Evolutionary conservation across 2,113 vertebrate species (phyloP).

Genomic region (Candoia aspera): DNA sequence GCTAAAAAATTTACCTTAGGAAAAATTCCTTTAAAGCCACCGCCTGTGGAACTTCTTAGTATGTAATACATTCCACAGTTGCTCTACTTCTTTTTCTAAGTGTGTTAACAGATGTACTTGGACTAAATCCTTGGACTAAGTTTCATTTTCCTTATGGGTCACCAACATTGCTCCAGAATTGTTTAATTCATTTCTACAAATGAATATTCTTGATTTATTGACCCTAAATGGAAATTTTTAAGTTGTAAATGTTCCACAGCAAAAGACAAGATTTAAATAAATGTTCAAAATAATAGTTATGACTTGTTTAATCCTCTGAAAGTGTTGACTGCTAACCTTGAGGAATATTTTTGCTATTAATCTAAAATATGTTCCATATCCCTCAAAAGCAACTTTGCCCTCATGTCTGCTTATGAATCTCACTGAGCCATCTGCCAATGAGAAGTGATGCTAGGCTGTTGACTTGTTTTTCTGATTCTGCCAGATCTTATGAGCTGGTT

Average conservation of each 20-base stretch:
- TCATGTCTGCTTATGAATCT: background rate
- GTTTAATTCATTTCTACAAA: background rate
- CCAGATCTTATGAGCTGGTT: background rate
- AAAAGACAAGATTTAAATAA: conserved; percentile 5
- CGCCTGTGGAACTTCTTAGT: conserved; percentile 79
- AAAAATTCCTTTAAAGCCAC: conserved; percentile 83
- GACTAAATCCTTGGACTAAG: background rate
- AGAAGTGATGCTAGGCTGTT: too few species aligned
- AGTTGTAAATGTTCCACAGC: background rate
- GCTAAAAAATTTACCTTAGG: conserved; percentile 81
- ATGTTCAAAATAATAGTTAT: background rate
- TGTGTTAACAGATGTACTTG: background rate
- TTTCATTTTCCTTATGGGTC: background rate
- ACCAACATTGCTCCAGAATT: background rate
- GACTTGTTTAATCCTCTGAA: background rate
- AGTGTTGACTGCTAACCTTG: too few species aligned
- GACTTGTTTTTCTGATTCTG: background rate
- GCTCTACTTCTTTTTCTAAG: background rate
- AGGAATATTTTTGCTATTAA: background rate
- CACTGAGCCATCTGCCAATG: too few species aligned
- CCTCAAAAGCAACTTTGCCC: too few species aligned
- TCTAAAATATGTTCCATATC: background rate
- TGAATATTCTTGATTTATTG: background rate
- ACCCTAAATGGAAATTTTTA: background rate
- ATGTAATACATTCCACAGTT: conserved; percentile 43